phyloP scores from a whole-genome alignment of 2,888 invertebrate genomes.

The Rhaphigaster nebulosa region DNA sequence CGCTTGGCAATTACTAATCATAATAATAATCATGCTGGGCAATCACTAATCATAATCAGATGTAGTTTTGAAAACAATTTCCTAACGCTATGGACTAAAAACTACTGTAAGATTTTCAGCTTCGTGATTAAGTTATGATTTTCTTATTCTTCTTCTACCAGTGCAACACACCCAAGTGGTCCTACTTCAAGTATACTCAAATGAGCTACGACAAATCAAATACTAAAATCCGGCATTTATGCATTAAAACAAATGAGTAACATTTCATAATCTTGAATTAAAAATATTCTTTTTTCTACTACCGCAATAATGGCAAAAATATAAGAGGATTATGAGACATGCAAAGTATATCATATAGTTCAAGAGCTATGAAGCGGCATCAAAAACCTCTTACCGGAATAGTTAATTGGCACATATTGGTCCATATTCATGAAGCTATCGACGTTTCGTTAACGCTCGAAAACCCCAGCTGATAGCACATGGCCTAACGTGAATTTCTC shows the following conservation, averaged over 20 bases:
- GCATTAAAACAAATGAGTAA: no score
- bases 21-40: neutral
- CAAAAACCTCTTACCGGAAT: neutral
- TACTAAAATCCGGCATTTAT: no score
- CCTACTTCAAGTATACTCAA: no score
- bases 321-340: neutral
- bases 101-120: no score
- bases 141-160: no score
- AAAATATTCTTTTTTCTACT: no score
- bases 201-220: no score
- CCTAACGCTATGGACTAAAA: neutral
- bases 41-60: neutral
- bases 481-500: neutral
- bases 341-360: neutral
- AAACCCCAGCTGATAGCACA: neutral
- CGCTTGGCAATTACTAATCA: neutral
- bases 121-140: no score
- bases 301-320: neutral
- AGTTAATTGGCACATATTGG: neutral
- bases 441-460: neutral
- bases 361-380: neutral
- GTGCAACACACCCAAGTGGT: no score
- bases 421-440: constrained; percentile 15
- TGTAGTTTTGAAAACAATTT: neutral
- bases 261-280: no score